Evolutionary conservation across 2,797 vertebrate genomes (phyloP).

Genomic region (Ptychobarbus kaznakovi): DNA sequence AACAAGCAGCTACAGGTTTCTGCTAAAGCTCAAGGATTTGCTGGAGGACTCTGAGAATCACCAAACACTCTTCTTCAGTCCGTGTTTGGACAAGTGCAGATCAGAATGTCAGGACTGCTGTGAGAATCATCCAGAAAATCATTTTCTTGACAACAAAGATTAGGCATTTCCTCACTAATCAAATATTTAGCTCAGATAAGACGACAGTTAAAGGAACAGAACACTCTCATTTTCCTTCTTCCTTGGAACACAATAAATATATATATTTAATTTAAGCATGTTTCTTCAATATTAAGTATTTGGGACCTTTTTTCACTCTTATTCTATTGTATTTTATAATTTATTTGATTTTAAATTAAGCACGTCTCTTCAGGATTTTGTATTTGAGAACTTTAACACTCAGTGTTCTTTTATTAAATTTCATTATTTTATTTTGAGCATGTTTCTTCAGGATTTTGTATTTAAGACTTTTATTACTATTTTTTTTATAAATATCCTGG

Average conservation of each 20-base stretch:
- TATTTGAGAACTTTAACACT: neutral
- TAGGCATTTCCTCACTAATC: neutral
- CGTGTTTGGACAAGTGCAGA: conserved; percentile 12
- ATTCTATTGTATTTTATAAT: neutral
- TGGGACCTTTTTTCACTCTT: neutral
- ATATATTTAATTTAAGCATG: neutral
- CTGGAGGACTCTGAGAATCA: conserved; percentile 1
- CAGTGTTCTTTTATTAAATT: neutral
- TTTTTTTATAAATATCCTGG: neutral
- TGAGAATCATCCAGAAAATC: neutral
- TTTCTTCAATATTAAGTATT: neutral
- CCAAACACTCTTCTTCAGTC: neutral
- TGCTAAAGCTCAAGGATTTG: conserved; percentile 10
- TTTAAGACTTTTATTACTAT: neutral
- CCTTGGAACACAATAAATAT: neutral
- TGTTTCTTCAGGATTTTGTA: neutral
- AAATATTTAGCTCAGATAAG: conserved; percentile 30
- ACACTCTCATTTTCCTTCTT: neutral
- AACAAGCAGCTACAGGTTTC: conserved; percentile 67
- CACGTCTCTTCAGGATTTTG: neutral
- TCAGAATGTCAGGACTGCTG: conserved; percentile 1
- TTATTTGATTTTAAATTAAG: neutral
- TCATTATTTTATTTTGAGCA: neutral
- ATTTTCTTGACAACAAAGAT: neutral
- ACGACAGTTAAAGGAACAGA: neutral